phyloP scores from a whole-genome alignment of 1,140 invertebrate species.

The Drosophila ambigua region DNA sequence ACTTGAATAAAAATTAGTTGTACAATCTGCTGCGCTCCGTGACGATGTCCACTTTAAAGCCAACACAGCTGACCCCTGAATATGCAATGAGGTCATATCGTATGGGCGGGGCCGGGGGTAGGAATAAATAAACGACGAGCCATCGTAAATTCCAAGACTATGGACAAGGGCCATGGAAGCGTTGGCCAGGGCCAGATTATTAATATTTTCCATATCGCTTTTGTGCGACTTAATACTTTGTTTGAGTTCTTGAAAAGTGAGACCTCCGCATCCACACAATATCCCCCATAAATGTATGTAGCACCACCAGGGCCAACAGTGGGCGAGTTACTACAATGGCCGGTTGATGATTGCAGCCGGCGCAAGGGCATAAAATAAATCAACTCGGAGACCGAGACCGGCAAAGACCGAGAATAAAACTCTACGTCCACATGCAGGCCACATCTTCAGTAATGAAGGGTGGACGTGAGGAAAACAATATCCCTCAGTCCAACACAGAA shows the following conservation, averaged over 20 bases:
- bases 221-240: constrained; percentile 61
- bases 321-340: constrained; percentile 35
- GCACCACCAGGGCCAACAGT: constrained; percentile 7
- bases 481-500: constrained; percentile 49
- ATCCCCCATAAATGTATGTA: not conserved
- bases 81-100: constrained; percentile 44
- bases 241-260: constrained; percentile 73
- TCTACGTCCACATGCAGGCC: constrained; percentile 65
- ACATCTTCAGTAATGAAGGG: constrained; percentile 36
- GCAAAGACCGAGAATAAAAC: constrained; percentile 52
- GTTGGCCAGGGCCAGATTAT: constrained; percentile 52
- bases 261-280: constrained; percentile 10
- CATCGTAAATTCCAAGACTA: constrained; percentile 51
- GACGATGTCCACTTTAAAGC: constrained; percentile 34
- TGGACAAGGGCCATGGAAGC: constrained; percentile 38
- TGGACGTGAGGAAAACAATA: constrained; percentile 6
- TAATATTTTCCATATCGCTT: constrained; percentile 77
- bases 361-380: constrained; percentile 64
- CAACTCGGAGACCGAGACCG: constrained; percentile 30
- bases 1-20: constrained; percentile 30
- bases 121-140: constrained; percentile 56
- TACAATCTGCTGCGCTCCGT: not conserved
- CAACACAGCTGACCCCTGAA: constrained; percentile 25
- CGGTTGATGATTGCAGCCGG: constrained; percentile 39
- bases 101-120: constrained; percentile 16